Evolutionary conservation across 2,888 invertebrate genomes (phyloP), one percentile per base, ranked within the genome.

Genomic region (Tipula unca): DNA sequence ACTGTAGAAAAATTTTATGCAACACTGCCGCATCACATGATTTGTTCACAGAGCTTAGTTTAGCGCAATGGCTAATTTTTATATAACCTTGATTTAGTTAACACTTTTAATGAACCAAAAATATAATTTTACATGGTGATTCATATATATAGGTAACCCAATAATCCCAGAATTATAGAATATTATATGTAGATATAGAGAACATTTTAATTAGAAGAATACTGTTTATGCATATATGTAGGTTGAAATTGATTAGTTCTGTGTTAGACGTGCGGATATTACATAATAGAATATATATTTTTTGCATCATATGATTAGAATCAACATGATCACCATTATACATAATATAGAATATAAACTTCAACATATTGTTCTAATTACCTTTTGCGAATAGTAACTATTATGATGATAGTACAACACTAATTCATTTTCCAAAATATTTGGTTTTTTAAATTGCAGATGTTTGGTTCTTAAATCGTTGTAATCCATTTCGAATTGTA

Each of bases 311-410:
- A 83, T 83, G 83, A 83, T 82, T 54, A 54, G 17, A 54, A 54
- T 69, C 69, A 20, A 2, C 25, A 25, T 69, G 17, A 25, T 69
- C 69, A 25, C 25, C 10, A 13, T 25, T 25, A 54, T 10, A 69
- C 6, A 69, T 69, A 69, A 25, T 17, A 69, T 69, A 17, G 48
- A 17, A 39, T 39, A 8, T 48, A 39, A 39, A 13, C 10, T 13
- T 10, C 10, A 39, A 39, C 39, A 32, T 8, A 39, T 39, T 13
- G 39, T 82, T 82, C 14, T 83, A 84, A 90, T 90, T 92, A 95
- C 95, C 94, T 95, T 95, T 92, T 95, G 95, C 42, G 95, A 94
- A 89, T 95, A 94, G 90, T 94, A 95, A 88, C 94, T 95, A 89
- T 94, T 94, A 87, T 94, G 93, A 90, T 94, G 94, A 88, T 94